Base-by-base conservation (phyloP, 2,888 invertebrate genomes). In the Falcaria lacertinaria region DNA sequence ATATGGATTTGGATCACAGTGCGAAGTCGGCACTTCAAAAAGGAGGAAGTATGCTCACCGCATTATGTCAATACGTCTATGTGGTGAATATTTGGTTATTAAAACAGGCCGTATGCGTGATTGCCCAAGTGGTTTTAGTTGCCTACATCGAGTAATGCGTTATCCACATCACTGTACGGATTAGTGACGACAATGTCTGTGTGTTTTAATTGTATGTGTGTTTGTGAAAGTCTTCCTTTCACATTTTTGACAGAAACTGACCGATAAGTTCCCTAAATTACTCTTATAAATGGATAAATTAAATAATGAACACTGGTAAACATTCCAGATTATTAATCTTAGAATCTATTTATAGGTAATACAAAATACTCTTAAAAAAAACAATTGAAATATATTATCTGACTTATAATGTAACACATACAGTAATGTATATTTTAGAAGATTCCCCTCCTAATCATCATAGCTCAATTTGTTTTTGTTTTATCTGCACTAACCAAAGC, bases 71-170 rank as follows among this genome's bases (percentile, higher is more conserved):
- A 80, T 72, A 77, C 45, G 50, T 45, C 50, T 37, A 52, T 52
- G 50, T 51, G 48, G 48, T 51, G 58, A 60, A 74, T 69, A 64
- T 71, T 71, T 69, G 68, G 64, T 68, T 73, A 73, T 77, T 70
- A 73, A 66, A 74, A 65, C 60, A 57, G 2, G 48, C 51, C 40
- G 28, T 11, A 7, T 11, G 28, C 28, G 28, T 83, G 70, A 81
- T 80, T 80, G 72, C 34, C 45, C 80, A 81, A 78, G 60, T 79
- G 80, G 57, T 76, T 74, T 56, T 59, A 51, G 50, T 42, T 15
- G 50, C 43, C 43, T 39, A 50, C 51, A 49, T 47, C 48, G 54
- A 52, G 59, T 37, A 54, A 60, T 56, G 50, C 46, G 57, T 44
- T 56, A 49, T 51, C 49, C 36, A 43, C 38, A 39, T 34, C 35